Conservation (phyloP, 2,797 vertebrate genomes). For the Lindbergichthys nudifrons region DNA sequence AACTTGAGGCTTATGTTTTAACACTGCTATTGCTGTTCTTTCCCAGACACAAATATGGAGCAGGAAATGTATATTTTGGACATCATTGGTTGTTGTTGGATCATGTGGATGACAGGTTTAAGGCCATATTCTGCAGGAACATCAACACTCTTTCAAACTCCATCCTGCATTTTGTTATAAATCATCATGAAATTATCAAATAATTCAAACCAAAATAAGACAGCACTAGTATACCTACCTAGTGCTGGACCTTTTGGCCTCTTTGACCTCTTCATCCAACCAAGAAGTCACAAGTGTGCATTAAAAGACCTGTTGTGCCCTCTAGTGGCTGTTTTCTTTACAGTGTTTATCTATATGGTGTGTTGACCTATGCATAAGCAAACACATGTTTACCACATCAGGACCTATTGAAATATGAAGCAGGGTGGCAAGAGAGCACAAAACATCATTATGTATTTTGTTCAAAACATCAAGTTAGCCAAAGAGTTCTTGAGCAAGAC, state of each 20-base stretch:
- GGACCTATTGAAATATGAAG: not conserved
- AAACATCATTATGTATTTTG: not conserved
- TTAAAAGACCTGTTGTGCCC: constrained; percentile 68
- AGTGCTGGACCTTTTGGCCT: constrained; percentile 34
- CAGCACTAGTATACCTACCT: not conserved
- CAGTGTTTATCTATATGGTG: not conserved
- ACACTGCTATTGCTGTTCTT: constrained; percentile 17
- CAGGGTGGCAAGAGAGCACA: not conserved
- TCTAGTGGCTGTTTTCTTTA: constrained; percentile 69
- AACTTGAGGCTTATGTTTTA: constrained; percentile 77
- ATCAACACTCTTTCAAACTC: not conserved
- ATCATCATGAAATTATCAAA: not conserved
- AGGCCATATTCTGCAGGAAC: not conserved
- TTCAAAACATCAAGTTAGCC: not conserved
- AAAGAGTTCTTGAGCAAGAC: not conserved
- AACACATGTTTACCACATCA: not conserved
- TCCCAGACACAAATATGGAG: not conserved
- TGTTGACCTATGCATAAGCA: not conserved
- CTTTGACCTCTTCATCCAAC: constrained; percentile 54
- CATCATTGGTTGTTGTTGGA: not conserved
- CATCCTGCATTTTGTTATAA: not conserved
- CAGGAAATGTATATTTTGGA: not conserved
- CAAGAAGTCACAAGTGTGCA: not conserved
- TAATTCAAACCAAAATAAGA: not conserved
- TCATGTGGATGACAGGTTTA: not conserved